Base-by-base conservation (phyloP, 2,888 invertebrate species). In the Acronicta aceris region DNA sequence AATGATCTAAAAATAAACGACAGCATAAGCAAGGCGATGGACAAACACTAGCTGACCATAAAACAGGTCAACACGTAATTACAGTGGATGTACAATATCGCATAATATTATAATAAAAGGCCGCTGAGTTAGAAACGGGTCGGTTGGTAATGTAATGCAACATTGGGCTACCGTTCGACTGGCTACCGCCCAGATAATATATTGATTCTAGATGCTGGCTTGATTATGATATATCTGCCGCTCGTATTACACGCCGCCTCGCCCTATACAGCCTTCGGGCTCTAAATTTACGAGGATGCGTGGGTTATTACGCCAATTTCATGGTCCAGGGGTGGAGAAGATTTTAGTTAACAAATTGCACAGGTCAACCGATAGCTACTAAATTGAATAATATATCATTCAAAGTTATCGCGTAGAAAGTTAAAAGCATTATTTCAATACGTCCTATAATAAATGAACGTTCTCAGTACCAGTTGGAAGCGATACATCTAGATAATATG, bases 221-320 rank as follows among this genome's bases (percentile, higher is more conserved):
- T 83, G 83, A 85, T 86, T 86, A 85, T 85, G 82, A 86, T 85
- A 85, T 84, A 86, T 81, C 74, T 76, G 67, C 74, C 65, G 74
- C 66, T 75, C 71, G 66, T 79, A 81, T 83, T 79, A 79, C 76
- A 71, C 65, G 62, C 65, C 54, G 65, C 71, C 59, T 65, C 60
- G 67, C 61, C 71, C 72, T 74, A 65, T 51, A 62, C 65, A 71
- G 74, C 78, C 78, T 74, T 67, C 63, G 72, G 71, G 76, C 73
- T 66, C 73, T 79, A 78, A 81, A 81, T 82, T 76, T 73, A 76
- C 69, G 68, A 76, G 67, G 72, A 75, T 68, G 74, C 76, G 82
- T 81, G 71, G 81, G 79, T 71, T 77, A 79, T 68, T 68, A 65
- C 71, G 52, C 71, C 62, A 66, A 79, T 79, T 82, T 83, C 70